These are phyloP conservation scores for Cheirogaleus medius DNA, from an alignment of 2,113 vertebrate genomes.

Conservation along the genomic window DNA sequence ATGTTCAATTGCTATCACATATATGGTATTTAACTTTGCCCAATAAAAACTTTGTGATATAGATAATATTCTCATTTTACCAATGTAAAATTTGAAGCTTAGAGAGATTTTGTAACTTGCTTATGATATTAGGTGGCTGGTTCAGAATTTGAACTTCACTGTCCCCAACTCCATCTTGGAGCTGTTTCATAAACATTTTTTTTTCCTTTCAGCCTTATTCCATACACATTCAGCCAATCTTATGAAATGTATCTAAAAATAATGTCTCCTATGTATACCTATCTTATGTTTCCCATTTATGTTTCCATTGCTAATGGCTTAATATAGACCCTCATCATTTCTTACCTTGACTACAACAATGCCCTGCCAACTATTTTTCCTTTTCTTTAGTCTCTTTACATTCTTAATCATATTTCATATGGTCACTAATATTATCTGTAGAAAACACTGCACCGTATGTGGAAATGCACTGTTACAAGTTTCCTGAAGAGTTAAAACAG, in stretches of 20 bases:
- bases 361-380: neutral
- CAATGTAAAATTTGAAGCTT: neutral
- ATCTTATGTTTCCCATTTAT: neutral
- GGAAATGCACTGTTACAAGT: neutral
- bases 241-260: neutral
- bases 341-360: neutral
- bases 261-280: neutral
- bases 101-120: neutral
- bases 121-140: neutral
- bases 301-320: neutral
- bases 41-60: neutral
- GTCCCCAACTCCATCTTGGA: neutral
- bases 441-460: neutral
- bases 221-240: neutral
- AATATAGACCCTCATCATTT: neutral
- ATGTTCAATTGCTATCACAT: neutral
- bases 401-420: neutral
- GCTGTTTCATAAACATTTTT: neutral
- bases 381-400: neutral
- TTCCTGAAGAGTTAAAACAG: neutral
- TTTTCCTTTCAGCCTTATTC: neutral
- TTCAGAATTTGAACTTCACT: neutral
- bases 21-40: neutral
- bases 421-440: neutral
- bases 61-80: neutral